These are phyloP conservation scores for Chaitophorus viminalis DNA, from an alignment of 2,888 invertebrate genomes.

Conservation along the genomic window DNA sequence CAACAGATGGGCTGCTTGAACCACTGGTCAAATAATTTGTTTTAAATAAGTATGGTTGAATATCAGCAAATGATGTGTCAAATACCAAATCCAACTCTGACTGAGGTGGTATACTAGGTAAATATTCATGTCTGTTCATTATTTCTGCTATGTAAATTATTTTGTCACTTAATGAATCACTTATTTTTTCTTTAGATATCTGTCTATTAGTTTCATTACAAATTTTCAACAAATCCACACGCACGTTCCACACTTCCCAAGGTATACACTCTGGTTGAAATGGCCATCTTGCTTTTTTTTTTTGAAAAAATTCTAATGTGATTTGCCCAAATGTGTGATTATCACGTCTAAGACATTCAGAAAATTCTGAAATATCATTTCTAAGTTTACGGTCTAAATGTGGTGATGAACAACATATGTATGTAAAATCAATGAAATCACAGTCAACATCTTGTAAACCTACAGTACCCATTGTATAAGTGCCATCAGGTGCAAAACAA, in stretches of 20 bases:
- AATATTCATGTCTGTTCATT: conserved; percentile 95
- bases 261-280: conserved; percentile 91
- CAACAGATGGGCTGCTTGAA: conserved; percentile 82
- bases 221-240: conserved; percentile 86
- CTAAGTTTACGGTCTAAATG: conserved; percentile 78
- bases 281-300: conserved; percentile 88
- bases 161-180: conserved; percentile 89
- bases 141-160: conserved; percentile 94
- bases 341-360: conserved; percentile 79
- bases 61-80: conserved; percentile 90
- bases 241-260: conserved; percentile 98
- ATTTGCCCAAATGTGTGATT: conserved; percentile 81
- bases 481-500: conserved; percentile 86
- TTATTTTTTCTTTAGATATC: conserved; percentile 86
- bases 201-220: conserved; percentile 89
- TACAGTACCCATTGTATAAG: conserved; percentile 94
- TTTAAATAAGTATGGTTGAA: conserved; percentile 88
- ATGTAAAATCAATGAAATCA: conserved; percentile 97
- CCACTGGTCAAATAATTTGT: conserved; percentile 80
- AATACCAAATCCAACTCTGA: conserved; percentile 93
- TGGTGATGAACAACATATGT: conserved; percentile 90
- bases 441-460: conserved; percentile 97
- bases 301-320: conserved; percentile 94
- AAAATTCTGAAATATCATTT: conserved; percentile 81
- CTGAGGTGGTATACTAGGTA: conserved; percentile 94